These are phyloP conservation scores for Saccopteryx leptura DNA, from an alignment of 2,113 vertebrate genomes.

Conservation along the genomic window DNA sequence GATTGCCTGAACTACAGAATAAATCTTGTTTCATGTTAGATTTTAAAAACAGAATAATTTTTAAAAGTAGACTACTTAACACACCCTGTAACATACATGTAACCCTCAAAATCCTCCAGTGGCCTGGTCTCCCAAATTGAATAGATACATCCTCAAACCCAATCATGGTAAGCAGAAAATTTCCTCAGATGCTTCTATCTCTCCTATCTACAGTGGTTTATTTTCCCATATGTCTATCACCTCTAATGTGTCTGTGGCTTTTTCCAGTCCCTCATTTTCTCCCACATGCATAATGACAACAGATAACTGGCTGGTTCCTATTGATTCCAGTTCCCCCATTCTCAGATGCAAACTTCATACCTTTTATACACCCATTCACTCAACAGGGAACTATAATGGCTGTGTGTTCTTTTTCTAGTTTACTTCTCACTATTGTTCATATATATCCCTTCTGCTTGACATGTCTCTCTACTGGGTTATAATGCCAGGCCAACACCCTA, in stretches of 20 bases:
- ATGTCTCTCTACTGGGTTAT: not conserved
- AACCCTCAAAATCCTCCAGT: constrained; percentile 32
- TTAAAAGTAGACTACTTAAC: constrained; percentile 46
- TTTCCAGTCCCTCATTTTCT: not conserved
- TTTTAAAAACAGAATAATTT: not conserved
- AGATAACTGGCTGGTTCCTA: not conserved
- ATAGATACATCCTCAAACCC: not conserved
- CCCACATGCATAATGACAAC: not conserved
- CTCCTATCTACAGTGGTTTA: not conserved
- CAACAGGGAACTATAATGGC: not conserved
- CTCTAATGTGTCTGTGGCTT: not conserved
- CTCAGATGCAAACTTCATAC: constrained; percentile 7
- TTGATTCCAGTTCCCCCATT: not conserved
- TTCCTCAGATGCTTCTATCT: not conserved
- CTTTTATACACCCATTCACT: not conserved
- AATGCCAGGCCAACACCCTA: not conserved
- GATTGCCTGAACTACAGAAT: not conserved
- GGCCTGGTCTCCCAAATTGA: not conserved
- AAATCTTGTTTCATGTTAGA: constrained; percentile 18
- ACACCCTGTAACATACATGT: not conserved
- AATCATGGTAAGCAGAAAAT: not conserved
- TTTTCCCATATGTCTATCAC: not conserved
- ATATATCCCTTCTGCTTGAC: not conserved
- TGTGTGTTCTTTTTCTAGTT: not conserved
- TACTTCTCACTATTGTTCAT: not conserved